A percentile compares a stretch with the other conserved stretches of the same genome.
These are phyloP conservation scores for Drosophila putrida DNA, from an alignment of 2,888 invertebrate species.

Conservation along the genomic window DNA sequence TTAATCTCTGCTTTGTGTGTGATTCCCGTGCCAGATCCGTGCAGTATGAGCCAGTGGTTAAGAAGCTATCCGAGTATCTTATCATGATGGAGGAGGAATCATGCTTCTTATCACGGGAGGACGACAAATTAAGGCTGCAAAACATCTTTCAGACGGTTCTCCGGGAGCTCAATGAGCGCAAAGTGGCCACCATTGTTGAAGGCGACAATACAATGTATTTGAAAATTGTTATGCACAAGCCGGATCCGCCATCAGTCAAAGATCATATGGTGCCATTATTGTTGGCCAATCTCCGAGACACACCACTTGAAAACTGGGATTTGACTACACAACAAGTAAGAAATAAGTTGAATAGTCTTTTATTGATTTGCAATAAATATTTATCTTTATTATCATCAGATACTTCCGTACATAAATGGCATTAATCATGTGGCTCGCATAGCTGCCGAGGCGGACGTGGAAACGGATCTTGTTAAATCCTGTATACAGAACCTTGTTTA, in stretches of 20 bases:
- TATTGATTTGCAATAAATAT: too few relatives aligned
- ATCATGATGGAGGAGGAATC: constrained; percentile 95
- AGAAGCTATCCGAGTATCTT: constrained; percentile 96
- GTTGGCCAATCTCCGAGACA: constrained; percentile 88
- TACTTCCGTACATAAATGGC: constrained; percentile 94
- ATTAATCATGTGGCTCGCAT: constrained; percentile 96
- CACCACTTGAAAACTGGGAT: constrained; percentile 93
- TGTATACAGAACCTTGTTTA: constrained; percentile 96
- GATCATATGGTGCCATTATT: constrained; percentile 97
- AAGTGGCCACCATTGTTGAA: constrained; percentile 92
- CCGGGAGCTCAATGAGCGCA: constrained; percentile 92
- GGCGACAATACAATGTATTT: constrained; percentile 95
- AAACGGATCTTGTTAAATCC: constrained; percentile 96
- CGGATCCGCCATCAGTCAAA: constrained; percentile 92
- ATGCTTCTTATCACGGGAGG: constrained; percentile 91
- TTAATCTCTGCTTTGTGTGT: constrained; percentile 97
- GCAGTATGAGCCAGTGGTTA: constrained; percentile 97
- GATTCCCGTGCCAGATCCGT: constrained; percentile 95
- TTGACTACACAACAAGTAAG: constrained; percentile 95
- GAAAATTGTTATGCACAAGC: constrained; percentile 93
- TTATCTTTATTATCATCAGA: constrained; percentile 53
- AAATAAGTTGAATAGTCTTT: too few relatives aligned
- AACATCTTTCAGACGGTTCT: constrained; percentile 92
- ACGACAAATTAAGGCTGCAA: constrained; percentile 89
- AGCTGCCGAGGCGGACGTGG: constrained; percentile 95